phyloP scores from a whole-genome alignment of 2,797 vertebrate genomes.

The Merluccius polli region DNA sequence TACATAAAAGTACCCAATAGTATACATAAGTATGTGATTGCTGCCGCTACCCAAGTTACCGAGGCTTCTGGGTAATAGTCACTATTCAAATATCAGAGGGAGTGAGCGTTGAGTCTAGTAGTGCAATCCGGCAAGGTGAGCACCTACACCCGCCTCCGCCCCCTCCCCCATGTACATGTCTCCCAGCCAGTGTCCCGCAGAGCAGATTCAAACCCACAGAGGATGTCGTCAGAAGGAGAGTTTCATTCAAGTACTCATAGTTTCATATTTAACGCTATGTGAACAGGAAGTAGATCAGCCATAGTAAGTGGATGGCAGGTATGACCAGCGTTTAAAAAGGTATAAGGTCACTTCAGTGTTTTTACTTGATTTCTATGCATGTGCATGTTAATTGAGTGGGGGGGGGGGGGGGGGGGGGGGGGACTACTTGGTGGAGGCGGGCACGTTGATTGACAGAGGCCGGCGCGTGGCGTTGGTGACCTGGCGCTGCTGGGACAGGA shows the following conservation, averaged over 20 bases:
- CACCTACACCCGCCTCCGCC: too few relatives aligned
- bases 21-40: background rate
- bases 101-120: background rate
- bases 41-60: background rate
- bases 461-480: conserved; percentile 83
- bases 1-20: background rate
- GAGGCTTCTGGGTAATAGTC: background rate
- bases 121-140: too few relatives aligned
- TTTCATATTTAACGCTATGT: too few relatives aligned
- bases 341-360: conserved; percentile 93
- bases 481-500: conserved; percentile 90
- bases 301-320: background rate
- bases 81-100: background rate
- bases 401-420: conserved; percentile 11
- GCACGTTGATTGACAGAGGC: conserved; percentile 77
- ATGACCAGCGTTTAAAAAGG: conserved; percentile 14
- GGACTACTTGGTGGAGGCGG: conserved; percentile 81
- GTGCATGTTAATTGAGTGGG: conserved; percentile 6
- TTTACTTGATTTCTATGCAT: background rate
- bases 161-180: too few relatives aligned
- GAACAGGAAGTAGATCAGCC: background rate
- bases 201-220: background rate
- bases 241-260: background rate
- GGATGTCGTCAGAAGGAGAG: background rate
- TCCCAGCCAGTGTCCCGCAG: too few relatives aligned